These are phyloP conservation scores for Sphaeridia pumilis DNA, from an alignment of 2,888 invertebrate genomes.

Conservation along the genomic window DNA sequence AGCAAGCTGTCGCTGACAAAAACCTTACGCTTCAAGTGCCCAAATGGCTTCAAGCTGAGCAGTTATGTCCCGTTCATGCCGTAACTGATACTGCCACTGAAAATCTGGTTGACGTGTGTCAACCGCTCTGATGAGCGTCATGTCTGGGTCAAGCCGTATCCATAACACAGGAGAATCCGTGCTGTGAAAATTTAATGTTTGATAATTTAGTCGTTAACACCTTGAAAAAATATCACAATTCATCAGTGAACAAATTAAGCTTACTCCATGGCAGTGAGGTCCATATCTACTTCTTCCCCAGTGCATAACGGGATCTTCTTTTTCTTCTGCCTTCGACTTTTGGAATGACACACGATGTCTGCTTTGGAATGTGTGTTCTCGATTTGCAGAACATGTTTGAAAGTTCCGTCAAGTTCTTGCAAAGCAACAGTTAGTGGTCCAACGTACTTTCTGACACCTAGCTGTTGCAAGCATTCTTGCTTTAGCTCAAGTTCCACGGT, in stretches of 20 bases:
- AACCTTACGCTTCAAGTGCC: conserved; percentile 53
- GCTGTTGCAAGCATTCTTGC: conserved; percentile 62
- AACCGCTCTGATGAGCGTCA: conserved; percentile 72
- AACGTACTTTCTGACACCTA: conserved; percentile 79
- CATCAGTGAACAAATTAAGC: too few species aligned
- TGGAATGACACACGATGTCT: conserved; percentile 98
- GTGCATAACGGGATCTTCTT: conserved; percentile 97
- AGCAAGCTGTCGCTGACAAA: too few species aligned
- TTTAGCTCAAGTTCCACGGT: conserved; percentile 94
- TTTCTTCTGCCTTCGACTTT: conserved; percentile 95
- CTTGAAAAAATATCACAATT: too few species aligned
- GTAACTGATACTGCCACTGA: conserved; percentile 96
- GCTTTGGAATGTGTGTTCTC: conserved; percentile 92
- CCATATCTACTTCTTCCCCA: conserved; percentile 99
- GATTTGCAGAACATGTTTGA: conserved; percentile 82
- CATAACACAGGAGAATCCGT: conserved; percentile 93
- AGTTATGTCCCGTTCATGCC: conserved; percentile 93
- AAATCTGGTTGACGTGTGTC: conserved; percentile 85
- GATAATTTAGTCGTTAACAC: too few species aligned
- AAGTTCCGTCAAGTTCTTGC: conserved; percentile 96
- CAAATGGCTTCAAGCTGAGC: conserved; percentile 82
- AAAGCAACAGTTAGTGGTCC: conserved; percentile 88
- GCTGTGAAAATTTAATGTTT: too few species aligned
- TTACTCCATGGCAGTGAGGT: conserved; percentile 92
- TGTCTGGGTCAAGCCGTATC: conserved; percentile 89